Conservation (phyloP, 2,113 vertebrate genomes). For the Thymallus thymallus region DNA sequence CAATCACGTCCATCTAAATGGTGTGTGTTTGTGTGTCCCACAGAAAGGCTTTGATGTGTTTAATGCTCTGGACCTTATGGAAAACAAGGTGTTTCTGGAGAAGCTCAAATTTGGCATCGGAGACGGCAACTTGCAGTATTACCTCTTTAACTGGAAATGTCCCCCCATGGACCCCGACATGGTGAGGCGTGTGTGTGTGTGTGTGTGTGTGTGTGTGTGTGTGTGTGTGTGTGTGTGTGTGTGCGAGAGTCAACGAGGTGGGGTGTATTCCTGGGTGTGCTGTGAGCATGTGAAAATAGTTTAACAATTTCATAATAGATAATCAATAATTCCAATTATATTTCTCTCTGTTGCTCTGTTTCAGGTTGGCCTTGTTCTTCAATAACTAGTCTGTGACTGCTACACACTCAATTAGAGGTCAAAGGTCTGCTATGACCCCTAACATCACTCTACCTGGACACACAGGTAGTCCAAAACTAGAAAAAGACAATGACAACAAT, state of each 20-base stretch:
- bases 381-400: constrained; percentile 72
- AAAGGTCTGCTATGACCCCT: constrained; percentile 19
- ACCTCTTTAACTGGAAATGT: constrained; percentile 98
- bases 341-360: constrained; percentile 31
- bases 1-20: not conserved
- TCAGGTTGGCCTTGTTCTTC: constrained; percentile 95
- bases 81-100: constrained; percentile 98
- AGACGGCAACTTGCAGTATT: constrained; percentile 99
- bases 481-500: constrained; percentile 71
- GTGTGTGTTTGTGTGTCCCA: constrained; percentile 45
- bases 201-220: not conserved
- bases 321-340: not conserved
- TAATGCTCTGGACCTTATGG: constrained; percentile 98
- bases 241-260: not conserved
- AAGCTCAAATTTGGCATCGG: constrained; percentile 99
- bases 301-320: no score
- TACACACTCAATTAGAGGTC: constrained; percentile 44
- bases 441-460: constrained; percentile 54
- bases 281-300: no score
- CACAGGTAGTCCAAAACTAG: constrained; percentile 74
- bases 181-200: constrained; percentile 62
- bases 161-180: constrained; percentile 89
- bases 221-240: no score
- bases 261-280: not conserved
- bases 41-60: constrained; percentile 99